These are phyloP conservation scores for Hylaeus anthracinus DNA, from an alignment of 1,140 invertebrate species.

Conservation along the genomic window DNA sequence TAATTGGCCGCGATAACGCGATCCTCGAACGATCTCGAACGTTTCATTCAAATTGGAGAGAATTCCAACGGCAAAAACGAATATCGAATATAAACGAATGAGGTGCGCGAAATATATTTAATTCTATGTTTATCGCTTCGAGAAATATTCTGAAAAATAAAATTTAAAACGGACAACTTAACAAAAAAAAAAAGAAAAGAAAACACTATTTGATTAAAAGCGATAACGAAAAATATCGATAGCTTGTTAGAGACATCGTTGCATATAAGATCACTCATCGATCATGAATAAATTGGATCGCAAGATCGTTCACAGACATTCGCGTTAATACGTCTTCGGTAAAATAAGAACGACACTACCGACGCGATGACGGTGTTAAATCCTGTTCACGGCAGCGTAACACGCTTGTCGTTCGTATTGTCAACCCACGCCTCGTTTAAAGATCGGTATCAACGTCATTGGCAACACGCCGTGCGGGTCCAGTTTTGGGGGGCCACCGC, in stretches of 20 bases:
- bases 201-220: no score
- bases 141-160: no score
- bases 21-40: no score
- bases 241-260: no score
- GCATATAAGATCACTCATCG: not conserved
- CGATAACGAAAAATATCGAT: no score
- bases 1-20: not conserved
- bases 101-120: no score
- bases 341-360: not conserved
- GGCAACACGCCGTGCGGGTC: not conserved
- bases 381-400: constrained; percentile 27
- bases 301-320: not conserved
- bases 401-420: constrained; percentile 27
- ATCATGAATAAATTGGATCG: not conserved
- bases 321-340: not conserved
- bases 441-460: constrained; percentile 23
- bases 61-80: not conserved
- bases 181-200: no score
- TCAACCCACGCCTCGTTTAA: not conserved
- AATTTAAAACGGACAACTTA: no score
- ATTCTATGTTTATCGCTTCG: no score
- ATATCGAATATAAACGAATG: not conserved
- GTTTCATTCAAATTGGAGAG: not conserved
- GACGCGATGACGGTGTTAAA: constrained; percentile 9
- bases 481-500: constrained; percentile 20